Base-by-base conservation (phyloP, 2,113 vertebrate genomes). In the Perccottus glenii region DNA sequence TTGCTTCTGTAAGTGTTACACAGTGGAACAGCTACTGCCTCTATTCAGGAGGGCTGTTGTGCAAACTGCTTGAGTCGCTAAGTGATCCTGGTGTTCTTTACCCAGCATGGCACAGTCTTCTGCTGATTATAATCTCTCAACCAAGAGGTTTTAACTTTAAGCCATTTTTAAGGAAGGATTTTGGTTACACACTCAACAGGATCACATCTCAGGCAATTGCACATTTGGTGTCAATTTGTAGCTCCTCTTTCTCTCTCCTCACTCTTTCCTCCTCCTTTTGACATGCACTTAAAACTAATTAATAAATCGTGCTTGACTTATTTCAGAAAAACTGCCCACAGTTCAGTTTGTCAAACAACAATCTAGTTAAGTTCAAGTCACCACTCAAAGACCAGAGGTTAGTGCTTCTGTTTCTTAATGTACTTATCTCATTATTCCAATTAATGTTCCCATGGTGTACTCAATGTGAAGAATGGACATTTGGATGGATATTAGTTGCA, bases 201-300 rank as follows among this genome's bases (percentile, higher is more conserved):
- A 84, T 87, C 77, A 69, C 78, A 81, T 88, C 70, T 69, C 58
- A 85, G 73, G 76, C 5, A 82, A 82, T 85, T 87, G 70, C 77
- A 83, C 86, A 88, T 73, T 84, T 83, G 76, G 77, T 74, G 70
- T 84, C 69, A 84, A 87, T 87, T 81, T 83, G 67, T 79, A 68
- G 42, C 46, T 48, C 19, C 19, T 27, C 19, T 27, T 27, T 27
- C 19, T 27, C 19, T 27, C 19, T 27, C 19, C 3, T 27, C 3
- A 27, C 19, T 27, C 19, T 27, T 62, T 71, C 66, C 32, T 40
- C 61, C 40, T 70, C 73, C 69, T 58, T 50, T 55, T 60, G 42
- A 9, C 64, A 72, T 27, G 9, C 76, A 79, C 73, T 77, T 68
- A 62, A 77, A 67, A 60, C 70, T 85, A 83, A 87, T 87, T 80